Conservation (phyloP, 2,888 invertebrate genomes). For the Busseola fusca region DNA sequence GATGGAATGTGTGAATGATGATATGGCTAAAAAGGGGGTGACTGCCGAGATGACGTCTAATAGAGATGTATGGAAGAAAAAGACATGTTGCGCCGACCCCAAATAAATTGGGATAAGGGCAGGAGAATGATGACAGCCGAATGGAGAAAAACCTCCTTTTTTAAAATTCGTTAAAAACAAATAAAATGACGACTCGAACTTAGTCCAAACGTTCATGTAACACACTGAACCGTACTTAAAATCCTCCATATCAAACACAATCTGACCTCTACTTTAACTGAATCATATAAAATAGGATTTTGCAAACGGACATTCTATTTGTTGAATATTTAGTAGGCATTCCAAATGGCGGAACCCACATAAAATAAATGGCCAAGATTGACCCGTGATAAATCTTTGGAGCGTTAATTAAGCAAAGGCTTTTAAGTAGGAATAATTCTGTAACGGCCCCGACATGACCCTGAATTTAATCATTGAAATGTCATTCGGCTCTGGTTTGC, state of each 20-base stretch:
- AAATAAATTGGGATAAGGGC: too few species aligned
- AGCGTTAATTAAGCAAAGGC: conserved; percentile 65
- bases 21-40: too few species aligned
- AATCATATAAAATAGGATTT: conserved; percentile 53
- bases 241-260: conserved; percentile 15
- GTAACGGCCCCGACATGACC: conserved; percentile 44
- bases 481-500: conserved; percentile 16
- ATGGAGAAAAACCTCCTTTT: too few species aligned
- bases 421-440: conserved; percentile 56
- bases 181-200: conserved; percentile 24
- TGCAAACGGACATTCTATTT: conserved; percentile 56
- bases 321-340: conserved; percentile 57
- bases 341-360: conserved; percentile 58
- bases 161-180: conserved; percentile 1
- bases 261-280: conserved; percentile 32
- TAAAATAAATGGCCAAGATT: conserved; percentile 64
- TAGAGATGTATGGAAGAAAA: too few species aligned
- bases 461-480: conserved; percentile 47
- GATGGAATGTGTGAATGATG: too few species aligned
- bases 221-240: conserved; percentile 30
- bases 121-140: too few species aligned
- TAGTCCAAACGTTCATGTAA: conserved; percentile 4
- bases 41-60: too few species aligned
- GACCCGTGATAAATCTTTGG: conserved; percentile 64
- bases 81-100: too few species aligned